A percentile compares a stretch with the other conserved stretches of the same genome.
phyloP scores from a whole-genome alignment of 2,888 invertebrate genomes.

The Cerastis rubricosa region DNA sequence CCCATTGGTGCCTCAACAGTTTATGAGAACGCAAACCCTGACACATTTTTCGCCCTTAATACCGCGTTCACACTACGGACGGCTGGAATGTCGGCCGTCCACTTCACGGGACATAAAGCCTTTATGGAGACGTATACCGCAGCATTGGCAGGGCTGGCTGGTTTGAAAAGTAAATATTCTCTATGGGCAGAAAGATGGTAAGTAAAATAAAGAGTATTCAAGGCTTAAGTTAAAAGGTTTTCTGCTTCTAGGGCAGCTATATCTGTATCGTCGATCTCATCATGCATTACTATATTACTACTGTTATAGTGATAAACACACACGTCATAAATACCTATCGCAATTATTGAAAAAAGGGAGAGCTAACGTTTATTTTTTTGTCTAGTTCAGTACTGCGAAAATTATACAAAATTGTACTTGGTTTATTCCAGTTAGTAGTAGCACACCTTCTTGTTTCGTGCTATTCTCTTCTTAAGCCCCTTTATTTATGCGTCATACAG shows the following conservation, averaged over 20 bases:
- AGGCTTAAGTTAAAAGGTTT: background rate
- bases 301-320: background rate
- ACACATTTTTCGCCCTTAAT: slow-evolving; percentile 69
- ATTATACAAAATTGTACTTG: background rate
- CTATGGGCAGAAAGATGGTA: background rate
- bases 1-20: slow-evolving; percentile 52
- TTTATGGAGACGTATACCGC: slow-evolving; percentile 82
- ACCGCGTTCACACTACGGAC: slow-evolving; percentile 69
- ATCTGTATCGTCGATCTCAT: background rate
- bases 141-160: slow-evolving; percentile 62
- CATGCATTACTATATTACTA: background rate
- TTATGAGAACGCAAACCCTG: slow-evolving; percentile 63
- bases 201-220: background rate
- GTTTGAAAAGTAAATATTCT: slow-evolving; percentile 30
- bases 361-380: background rate
- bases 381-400: background rate
- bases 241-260: background rate
- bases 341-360: background rate
- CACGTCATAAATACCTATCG: too few relatives aligned
- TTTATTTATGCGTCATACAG: too few relatives aligned
- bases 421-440: background rate
- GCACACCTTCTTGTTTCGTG: background rate
- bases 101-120: slow-evolving; percentile 86
- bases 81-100: slow-evolving; percentile 73
- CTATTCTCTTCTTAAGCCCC: background rate